phyloP scores from a whole-genome alignment of 2,797 vertebrate species.

The Gymnocypris eckloni region DNA sequence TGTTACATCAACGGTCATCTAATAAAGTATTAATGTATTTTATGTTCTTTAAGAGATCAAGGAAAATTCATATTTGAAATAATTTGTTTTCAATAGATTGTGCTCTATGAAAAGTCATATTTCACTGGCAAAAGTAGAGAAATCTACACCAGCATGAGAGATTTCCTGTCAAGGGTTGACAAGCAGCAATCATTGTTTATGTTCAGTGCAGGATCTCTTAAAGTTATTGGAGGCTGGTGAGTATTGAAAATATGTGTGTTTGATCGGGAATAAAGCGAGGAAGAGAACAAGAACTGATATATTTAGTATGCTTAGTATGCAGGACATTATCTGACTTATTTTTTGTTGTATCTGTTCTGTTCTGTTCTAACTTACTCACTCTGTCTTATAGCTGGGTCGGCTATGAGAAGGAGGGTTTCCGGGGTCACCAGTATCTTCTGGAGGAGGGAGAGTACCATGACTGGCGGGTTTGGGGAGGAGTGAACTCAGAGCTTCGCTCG shows the following conservation, averaged over 20 bases:
- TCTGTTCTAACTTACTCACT: neutral
- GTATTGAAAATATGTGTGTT: conserved; percentile 55
- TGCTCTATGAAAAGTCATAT: conserved; percentile 84
- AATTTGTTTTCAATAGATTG: conserved; percentile 72
- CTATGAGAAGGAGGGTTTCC: conserved; percentile 92
- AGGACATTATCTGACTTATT: neutral
- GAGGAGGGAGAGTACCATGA: conserved; percentile 94
- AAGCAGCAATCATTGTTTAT: conserved; percentile 71
- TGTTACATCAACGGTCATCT: neutral
- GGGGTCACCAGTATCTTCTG: conserved; percentile 94
- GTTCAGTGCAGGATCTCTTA: conserved; percentile 84
- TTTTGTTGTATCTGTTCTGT: neutral
- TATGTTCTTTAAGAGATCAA: neutral
- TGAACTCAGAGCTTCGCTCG: conserved; percentile 83
- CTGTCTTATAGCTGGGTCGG: conserved; percentile 88
- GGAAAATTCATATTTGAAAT: neutral
- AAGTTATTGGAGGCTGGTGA: conserved; percentile 91
- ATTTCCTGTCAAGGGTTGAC: conserved; percentile 79
- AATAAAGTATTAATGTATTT: neutral
- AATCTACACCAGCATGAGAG: conserved; percentile 80
- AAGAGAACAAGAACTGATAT: neutral
- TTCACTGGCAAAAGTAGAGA: conserved; percentile 86
- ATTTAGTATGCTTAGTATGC: neutral
- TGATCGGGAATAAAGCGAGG: neutral
- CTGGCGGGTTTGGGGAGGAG: conserved; percentile 92